Percentiles rank a stretch among this genome's conserved stretches.
Evolutionary conservation across 2,888 invertebrate species (phyloP).

Genomic region (Adelognathus sp.): DNA sequence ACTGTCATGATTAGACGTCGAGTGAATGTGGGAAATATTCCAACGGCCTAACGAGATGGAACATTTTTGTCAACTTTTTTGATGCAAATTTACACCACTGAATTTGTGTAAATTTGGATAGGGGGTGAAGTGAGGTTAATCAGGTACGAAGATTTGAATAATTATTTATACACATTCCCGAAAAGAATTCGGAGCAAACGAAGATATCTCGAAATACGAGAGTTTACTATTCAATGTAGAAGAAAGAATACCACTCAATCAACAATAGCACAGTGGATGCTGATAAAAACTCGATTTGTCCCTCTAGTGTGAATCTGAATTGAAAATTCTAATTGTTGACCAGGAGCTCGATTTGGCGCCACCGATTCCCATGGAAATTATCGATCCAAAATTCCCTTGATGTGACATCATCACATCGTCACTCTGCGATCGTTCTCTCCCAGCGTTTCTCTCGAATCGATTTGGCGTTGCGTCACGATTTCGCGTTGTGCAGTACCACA

Average conservation of each 20-base stretch:
- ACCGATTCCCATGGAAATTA: neutral
- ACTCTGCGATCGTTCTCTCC: neutral
- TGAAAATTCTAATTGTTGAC: neutral
- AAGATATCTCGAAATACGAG: too few species aligned
- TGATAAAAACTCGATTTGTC: too few species aligned
- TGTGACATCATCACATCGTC: neutral
- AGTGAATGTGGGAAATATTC: neutral
- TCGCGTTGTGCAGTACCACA: constrained; percentile 1
- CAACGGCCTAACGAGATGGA: neutral
- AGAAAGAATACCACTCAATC: too few species aligned
- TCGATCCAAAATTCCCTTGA: neutral
- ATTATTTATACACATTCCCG: too few species aligned
- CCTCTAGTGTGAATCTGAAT: too few species aligned
- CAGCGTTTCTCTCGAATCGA: neutral
- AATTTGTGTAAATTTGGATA: too few species aligned
- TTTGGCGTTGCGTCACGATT: constrained; percentile 25
- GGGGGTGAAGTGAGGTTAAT: too few species aligned
- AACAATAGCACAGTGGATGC: too few species aligned
- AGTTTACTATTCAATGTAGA: too few species aligned
- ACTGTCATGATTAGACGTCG: neutral
- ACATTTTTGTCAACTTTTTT: neutral
- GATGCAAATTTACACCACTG: neutral
- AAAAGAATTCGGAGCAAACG: too few species aligned
- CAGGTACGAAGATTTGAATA: too few species aligned
- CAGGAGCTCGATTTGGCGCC: neutral